Base-by-base conservation (phyloP, 1,140 invertebrate genomes). In the Megalopta genalis region DNA sequence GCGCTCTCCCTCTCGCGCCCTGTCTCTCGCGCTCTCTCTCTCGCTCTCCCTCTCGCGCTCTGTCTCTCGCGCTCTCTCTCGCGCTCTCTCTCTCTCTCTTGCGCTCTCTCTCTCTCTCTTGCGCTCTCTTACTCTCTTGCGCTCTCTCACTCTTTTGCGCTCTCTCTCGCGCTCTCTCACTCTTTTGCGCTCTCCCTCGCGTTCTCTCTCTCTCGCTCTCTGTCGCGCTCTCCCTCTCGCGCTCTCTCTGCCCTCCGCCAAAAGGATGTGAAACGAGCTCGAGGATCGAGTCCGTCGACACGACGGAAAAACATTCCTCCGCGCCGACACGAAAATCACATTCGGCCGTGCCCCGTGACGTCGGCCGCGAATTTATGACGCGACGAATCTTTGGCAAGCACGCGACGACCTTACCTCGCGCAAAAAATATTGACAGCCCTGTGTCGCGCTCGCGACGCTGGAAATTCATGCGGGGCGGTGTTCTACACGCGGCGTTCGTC, bases 291-390 rank as follows among this genome's bases (percentile, higher is more conserved):
- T 75, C 21, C 64, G 10, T n/a, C n/a, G n/a, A 23, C 2, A 72
- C 32, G 67, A 21, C 68, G 37, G 49, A 16, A 49, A 70, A 78
- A 72, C 60, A 39, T 63, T 72, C 59, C 68, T 71, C 60, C 46
- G 25, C 32, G 27, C 52, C 76, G 60, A 77, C 67, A 77, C 49
- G 46, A 78, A 72, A 78, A 72, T 77, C 76, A 42, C 76, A 77
- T 72, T 78, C 76, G 57, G 16, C 27, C 75, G n/a, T 6, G 32
- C 5, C n/a, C 37, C 18, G 21, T 60, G 52, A 9, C 18, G 42
- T 25, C 4, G 7, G 27, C 16, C 32, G n/a, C 25, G 21, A 72
- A 78, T 72, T 72, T 78, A 78, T 72, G 42, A 78, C 68, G 21
- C 68, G 68, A 59, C 46, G 49, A 39, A 52, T 42, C 60, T 65